Evolutionary conservation across 2,113 vertebrate species (phyloP), one percentile per base, ranked within the genome.

Genomic region (Elaphurus davidianus): DNA sequence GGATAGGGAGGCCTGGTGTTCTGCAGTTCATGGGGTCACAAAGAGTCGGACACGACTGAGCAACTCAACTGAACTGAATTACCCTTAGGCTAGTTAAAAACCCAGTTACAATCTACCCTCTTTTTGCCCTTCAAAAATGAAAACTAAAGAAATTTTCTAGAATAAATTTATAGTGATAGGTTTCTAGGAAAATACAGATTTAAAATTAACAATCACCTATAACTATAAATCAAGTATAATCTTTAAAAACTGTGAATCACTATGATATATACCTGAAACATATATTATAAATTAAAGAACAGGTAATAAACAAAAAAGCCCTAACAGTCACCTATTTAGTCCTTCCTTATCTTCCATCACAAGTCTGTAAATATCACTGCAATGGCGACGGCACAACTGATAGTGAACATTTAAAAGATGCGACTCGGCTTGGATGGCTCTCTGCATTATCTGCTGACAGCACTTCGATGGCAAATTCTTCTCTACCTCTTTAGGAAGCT

Each of bases 351-450:
- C 96, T 78, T 98, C 97, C 95, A 94, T 90, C 23, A 98, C 50
- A 76, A 98, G 55, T 3, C 47, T 98, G 97, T 98, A 98, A 78
- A 98, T 79, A 28, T 98, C 98, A 19, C n/a, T 74, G 76, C 98
- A 99, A 7, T 98, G 98, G 62, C 25, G 98, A 21, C 59, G 97
- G 76, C 98, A 99, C 97, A 98, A 86, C 50, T 98, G 87, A 1
- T 98, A 99, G 79, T 98, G 98, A 87, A 87, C 1, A 0, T 90
- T 90, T 33, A 99, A 78, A 59, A 99, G 78, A 64, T 99, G 98
- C 94, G 98, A 23, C 89, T 99, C 99, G 0, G 99, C 99, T 30
- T 97, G 97, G 33, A 94, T 4, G 0, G 98, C 98, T 97, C 99
- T 98, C 96, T 98, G 98, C 83, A 98, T 81, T 0, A 91, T 27